Evolutionary conservation across 2,888 invertebrate genomes (phyloP).

Genomic region (Dolomedes plantarius): DNA sequence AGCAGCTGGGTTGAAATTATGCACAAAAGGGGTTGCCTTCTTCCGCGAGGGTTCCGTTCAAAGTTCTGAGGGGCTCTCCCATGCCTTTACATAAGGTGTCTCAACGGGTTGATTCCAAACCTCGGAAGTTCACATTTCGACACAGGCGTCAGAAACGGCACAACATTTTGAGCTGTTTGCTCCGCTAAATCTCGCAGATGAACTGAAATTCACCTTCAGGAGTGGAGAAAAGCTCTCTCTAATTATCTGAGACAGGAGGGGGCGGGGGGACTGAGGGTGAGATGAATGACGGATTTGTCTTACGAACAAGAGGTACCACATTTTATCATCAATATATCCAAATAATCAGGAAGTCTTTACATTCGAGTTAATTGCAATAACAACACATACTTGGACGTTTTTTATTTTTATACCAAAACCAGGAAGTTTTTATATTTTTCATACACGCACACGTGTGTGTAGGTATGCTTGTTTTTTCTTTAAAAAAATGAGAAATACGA

Average conservation of each 20-base stretch:
- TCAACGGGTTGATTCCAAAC: not conserved
- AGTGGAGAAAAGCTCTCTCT: not conserved
- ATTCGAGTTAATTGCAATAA: not conserved
- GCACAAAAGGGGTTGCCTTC: conserved; percentile 19
- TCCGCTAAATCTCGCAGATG: not conserved
- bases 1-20: conserved; percentile 29
- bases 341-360: not conserved
- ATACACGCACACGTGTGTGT: too few relatives aligned
- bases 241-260: conserved; percentile 32
- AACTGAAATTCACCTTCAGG: not conserved
- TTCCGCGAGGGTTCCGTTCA: conserved; percentile 34
- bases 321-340: not conserved
- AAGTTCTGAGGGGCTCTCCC: not conserved
- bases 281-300: not conserved
- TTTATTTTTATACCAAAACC: too few relatives aligned
- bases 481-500: too few relatives aligned
- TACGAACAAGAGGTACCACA: not conserved
- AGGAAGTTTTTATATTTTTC: too few relatives aligned
- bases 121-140: not conserved
- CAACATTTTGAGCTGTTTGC: not conserved
- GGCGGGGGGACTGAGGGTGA: not conserved
- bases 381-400: too few relatives aligned
- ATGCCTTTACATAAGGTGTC: conserved; percentile 1
- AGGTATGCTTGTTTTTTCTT: too few relatives aligned
- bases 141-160: not conserved